Conservation (phyloP, 2,113 vertebrate genomes). For the Hippocampus barbouri region DNA sequence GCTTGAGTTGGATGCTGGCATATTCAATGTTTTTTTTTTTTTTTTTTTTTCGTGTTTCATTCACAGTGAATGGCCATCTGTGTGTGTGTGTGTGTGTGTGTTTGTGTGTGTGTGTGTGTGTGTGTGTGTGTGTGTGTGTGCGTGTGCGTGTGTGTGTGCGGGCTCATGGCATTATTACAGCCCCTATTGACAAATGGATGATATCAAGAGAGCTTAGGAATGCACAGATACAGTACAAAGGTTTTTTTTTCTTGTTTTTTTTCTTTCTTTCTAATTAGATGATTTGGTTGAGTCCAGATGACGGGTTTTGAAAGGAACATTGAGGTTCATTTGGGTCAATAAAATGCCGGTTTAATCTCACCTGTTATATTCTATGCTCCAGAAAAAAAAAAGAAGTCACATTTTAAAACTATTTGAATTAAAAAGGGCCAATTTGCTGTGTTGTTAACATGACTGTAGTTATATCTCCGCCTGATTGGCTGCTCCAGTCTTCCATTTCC, state of each 20-base stretch:
- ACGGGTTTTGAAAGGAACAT: not conserved
- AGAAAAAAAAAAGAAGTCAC: not conserved
- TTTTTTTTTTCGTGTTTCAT: not conserved
- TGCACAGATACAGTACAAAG: no score
- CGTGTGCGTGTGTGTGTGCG: no score
- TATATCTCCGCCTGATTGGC: no score
- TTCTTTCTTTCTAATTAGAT: constrained; percentile 37
- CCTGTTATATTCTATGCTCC: not conserved
- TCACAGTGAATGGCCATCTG: constrained; percentile 30
- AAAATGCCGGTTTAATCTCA: constrained; percentile 1
- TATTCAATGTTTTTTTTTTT: not conserved
- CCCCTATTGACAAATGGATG: no score
- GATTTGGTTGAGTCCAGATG: constrained; percentile 7
- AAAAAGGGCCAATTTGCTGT: not conserved
- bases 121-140: no score
- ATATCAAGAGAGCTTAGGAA: no score
- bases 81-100: no score
- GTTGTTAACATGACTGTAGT: no score
- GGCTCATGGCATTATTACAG: no score
- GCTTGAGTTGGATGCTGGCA: constrained; percentile 17
- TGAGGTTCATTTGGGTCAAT: not conserved
- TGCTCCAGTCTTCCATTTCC: constrained; percentile 38
- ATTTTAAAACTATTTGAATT: not conserved
- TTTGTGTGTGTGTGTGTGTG: no score
- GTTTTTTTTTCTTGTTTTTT: constrained; percentile 5